A percentile compares a stretch with the other conserved stretches of the same genome.
Conservation (phyloP, 2,888 invertebrate genomes). For the Enoplolaimus lenunculus region DNA sequence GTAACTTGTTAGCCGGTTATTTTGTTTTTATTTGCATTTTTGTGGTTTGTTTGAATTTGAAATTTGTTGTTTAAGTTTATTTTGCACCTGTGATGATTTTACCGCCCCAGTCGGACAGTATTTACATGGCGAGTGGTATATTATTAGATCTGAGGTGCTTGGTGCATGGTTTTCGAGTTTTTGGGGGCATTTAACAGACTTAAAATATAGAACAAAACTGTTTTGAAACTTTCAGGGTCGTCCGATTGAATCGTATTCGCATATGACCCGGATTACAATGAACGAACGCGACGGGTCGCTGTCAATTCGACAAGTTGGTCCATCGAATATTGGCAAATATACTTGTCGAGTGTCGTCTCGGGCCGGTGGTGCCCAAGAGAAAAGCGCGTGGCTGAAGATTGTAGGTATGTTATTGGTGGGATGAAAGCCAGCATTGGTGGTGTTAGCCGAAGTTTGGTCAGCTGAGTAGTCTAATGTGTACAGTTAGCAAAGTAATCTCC, state of each 20-base stretch:
- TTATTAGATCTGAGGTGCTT: too few relatives aligned
- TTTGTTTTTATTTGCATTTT: too few relatives aligned
- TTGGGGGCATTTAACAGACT: too few relatives aligned
- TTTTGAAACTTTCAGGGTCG: slow-evolving; percentile 4
- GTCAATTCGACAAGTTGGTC: slow-evolving; percentile 48
- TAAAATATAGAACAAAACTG: too few relatives aligned
- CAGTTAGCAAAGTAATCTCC: too few relatives aligned
- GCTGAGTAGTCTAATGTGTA: neutral
- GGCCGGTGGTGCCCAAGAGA: slow-evolving; percentile 78
- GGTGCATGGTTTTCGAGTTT: too few relatives aligned
- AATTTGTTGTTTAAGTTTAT: too few relatives aligned
- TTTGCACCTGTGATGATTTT: too few relatives aligned
- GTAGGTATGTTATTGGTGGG: slow-evolving; percentile 48
- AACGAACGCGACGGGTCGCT: slow-evolving; percentile 25
- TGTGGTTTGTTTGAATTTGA: too few relatives aligned
- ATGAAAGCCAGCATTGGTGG: neutral
- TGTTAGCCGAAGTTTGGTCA: neutral
- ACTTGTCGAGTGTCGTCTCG: slow-evolving; percentile 65
- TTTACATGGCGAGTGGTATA: too few relatives aligned
- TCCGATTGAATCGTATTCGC: neutral
- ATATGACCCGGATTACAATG: neutral
- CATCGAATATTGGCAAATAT: slow-evolving; percentile 68
- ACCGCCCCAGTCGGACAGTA: too few relatives aligned
- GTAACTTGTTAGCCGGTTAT: too few relatives aligned
- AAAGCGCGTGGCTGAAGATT: slow-evolving; percentile 65